These are phyloP conservation scores for Polyergus mexicanus DNA, from an alignment of 1,140 invertebrate species.

Conservation along the genomic window DNA sequence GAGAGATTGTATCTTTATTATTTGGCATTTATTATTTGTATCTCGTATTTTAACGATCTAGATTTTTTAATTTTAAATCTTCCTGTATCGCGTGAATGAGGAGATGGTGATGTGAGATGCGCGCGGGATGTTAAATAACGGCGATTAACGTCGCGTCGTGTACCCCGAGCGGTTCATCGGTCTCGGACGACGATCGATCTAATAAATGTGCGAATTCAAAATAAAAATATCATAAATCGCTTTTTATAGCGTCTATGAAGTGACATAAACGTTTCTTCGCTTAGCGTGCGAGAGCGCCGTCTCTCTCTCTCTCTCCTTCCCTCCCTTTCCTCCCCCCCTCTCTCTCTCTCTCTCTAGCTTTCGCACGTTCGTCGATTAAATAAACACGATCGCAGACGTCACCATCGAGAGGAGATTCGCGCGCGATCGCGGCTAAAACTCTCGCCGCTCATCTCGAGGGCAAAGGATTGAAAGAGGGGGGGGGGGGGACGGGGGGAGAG, in stretches of 20 bases:
- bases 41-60: not conserved
- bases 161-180: not conserved
- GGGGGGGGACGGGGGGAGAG: too few species aligned
- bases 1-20: not conserved
- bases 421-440: constrained; percentile 59
- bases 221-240: constrained; percentile 54
- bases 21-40: not conserved
- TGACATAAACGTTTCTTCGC: constrained; percentile 49
- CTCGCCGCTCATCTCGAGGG: constrained; percentile 64
- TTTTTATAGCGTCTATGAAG: constrained; percentile 31
- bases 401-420: constrained; percentile 59
- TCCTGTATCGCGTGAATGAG: not conserved
- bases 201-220: constrained; percentile 5
- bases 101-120: not conserved
- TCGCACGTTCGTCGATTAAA: constrained; percentile 59
- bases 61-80: constrained; percentile 12
- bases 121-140: not conserved
- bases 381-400: constrained; percentile 61
- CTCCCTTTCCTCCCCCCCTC: too few species aligned
- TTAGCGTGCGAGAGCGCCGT: constrained; percentile 16
- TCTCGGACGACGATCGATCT: not conserved
- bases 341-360: not conserved
- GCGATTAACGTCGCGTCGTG: constrained; percentile 3
- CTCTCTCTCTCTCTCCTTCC: not conserved
- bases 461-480: constrained; percentile 54